Evolutionary conservation across 2,888 invertebrate species (phyloP).

Genomic region (Netelia inedita): DNA sequence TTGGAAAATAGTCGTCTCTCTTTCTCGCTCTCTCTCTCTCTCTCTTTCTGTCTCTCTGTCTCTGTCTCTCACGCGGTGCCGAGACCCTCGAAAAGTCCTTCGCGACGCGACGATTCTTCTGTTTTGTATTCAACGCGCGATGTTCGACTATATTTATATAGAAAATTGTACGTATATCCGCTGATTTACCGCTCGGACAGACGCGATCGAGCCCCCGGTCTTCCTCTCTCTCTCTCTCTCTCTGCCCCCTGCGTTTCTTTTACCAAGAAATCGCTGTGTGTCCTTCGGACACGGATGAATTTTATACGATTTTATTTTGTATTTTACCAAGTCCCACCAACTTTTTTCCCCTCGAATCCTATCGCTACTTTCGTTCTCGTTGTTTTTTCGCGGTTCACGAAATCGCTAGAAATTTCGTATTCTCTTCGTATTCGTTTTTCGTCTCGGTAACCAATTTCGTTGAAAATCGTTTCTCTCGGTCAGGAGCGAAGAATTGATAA

Average conservation of each 20-base stretch:
- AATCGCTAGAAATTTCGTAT: constrained; percentile 52
- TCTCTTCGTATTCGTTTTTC: constrained; percentile 9
- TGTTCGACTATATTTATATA: constrained; percentile 20
- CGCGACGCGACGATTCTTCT: constrained; percentile 47
- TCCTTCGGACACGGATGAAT: constrained; percentile 66
- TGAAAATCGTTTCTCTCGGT: background rate
- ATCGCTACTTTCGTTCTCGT: background rate
- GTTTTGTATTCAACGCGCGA: constrained; percentile 60
- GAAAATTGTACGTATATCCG: constrained; percentile 30
- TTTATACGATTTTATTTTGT: constrained; percentile 63
- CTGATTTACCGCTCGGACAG: constrained; percentile 44
- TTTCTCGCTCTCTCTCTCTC: background rate
- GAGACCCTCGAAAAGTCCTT: constrained; percentile 58
- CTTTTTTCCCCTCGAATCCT: constrained; percentile 56
- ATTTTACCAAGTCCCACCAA: constrained; percentile 63
- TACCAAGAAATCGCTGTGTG: constrained; percentile 76
- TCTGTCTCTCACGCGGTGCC: constrained; percentile 43
- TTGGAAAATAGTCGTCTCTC: constrained; percentile 82
- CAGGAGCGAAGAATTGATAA: constrained; percentile 22
- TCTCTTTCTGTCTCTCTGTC: background rate
- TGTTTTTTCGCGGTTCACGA: background rate
- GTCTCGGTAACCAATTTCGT: background rate
- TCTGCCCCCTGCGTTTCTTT: constrained; percentile 70
- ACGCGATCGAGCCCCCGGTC: constrained; percentile 54
- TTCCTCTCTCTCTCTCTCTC: constrained; percentile 72